A percentile compares a stretch with the other conserved stretches of the same genome.
phyloP scores from a whole-genome alignment of 2,113 vertebrate species.

The Crocuta crocuta region DNA sequence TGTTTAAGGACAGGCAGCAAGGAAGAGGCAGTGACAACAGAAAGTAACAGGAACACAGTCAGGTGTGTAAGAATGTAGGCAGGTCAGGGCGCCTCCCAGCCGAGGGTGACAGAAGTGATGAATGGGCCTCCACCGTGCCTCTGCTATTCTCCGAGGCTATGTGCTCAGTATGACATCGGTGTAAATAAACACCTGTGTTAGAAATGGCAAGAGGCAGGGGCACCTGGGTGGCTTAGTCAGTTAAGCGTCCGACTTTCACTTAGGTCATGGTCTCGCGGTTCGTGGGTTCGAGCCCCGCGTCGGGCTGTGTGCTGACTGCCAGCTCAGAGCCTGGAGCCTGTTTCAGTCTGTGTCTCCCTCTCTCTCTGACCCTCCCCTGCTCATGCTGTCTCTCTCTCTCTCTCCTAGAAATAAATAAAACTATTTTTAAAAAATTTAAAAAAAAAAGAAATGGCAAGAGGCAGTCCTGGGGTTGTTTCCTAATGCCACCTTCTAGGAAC shows the following conservation, averaged over 20 bases:
- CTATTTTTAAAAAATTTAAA: no score
- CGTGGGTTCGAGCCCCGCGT: no score
- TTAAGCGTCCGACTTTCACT: no score
- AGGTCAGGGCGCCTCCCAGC: background rate
- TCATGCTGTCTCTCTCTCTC: no score
- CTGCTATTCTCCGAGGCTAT: background rate
- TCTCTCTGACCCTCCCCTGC: no score
- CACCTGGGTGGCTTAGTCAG: no score
- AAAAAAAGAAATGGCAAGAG: background rate
- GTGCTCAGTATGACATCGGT: background rate
- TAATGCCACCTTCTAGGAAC: background rate
- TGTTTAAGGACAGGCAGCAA: background rate
- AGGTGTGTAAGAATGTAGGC: background rate
- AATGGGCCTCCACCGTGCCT: rapidly evolving
- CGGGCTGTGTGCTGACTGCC: no score
- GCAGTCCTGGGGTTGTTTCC: background rate
- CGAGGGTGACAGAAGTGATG: background rate
- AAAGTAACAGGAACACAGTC: background rate
- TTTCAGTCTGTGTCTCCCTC: no score
- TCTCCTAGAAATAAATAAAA: no score
- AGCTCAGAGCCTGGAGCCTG: no score
- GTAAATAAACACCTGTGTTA: background rate
- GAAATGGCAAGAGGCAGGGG: background rate
- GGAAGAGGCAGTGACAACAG: background rate
- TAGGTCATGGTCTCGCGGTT: no score